Percentiles rank a stretch among this genome's conserved stretches.
These are phyloP conservation scores for Nycteola revayana DNA, from an alignment of 2,888 invertebrate species.

Conservation along the genomic window DNA sequence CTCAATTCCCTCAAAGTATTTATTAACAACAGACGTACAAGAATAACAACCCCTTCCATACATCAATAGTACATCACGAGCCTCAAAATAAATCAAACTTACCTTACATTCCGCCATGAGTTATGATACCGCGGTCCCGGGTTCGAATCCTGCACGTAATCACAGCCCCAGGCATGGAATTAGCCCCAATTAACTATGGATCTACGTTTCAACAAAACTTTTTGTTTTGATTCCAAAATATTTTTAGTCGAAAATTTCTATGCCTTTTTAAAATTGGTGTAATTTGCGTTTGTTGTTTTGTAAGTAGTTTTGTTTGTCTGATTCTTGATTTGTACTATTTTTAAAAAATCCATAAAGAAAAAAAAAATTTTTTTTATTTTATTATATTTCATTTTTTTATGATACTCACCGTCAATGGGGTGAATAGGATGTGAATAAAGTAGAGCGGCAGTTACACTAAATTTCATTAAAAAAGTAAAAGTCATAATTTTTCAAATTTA, in stretches of 20 bases:
- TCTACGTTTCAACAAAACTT: slow-evolving; percentile 46
- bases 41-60: too few relatives aligned
- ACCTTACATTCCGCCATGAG: slow-evolving; percentile 22
- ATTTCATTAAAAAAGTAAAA: too few relatives aligned
- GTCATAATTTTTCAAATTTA: too few relatives aligned
- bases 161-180: slow-evolving; percentile 50
- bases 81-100: slow-evolving; percentile 31
- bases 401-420: too few relatives aligned
- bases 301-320: neutral
- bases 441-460: too few relatives aligned
- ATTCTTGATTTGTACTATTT: too few relatives aligned
- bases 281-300: neutral
- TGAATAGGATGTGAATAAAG: too few relatives aligned
- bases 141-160: slow-evolving; percentile 50
- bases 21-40: too few relatives aligned
- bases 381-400: too few relatives aligned
- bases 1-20: too few relatives aligned
- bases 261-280: slow-evolving; percentile 24
- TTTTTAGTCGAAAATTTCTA: slow-evolving; percentile 23
- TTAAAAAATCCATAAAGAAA: too few relatives aligned
- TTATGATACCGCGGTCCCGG: slow-evolving; percentile 32
- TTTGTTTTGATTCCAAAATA: slow-evolving; percentile 32
- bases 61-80: slow-evolving; percentile 7
- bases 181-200: slow-evolving; percentile 53
- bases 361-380: too few relatives aligned